Conservation (phyloP, 92 coral and sea anemone species). For the Phenganax marumi region DNA sequence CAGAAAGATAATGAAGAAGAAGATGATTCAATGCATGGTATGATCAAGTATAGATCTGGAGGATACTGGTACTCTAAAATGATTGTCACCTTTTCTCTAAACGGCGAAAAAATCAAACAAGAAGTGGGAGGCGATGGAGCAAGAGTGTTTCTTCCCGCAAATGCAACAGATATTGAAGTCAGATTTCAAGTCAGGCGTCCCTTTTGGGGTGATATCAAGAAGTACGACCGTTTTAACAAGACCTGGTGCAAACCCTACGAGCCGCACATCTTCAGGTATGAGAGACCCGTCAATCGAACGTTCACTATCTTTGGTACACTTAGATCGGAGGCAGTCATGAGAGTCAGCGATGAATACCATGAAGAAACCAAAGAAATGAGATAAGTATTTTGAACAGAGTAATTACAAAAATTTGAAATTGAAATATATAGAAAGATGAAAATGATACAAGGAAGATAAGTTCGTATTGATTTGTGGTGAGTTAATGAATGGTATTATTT, state of each 20-base stretch:
- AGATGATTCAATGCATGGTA: not conserved
- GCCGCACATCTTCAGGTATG: slow-evolving; percentile 56
- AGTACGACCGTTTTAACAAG: slow-evolving; percentile 56
- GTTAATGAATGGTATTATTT: no score
- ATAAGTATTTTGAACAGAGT: not conserved
- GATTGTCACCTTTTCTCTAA: slow-evolving; percentile 33
- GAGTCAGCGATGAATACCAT: slow-evolving; percentile 44
- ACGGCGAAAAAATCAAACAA: not conserved
- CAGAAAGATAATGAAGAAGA: not conserved
- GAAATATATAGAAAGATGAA: no score
- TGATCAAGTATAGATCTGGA: slow-evolving; percentile 43
- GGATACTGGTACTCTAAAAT: slow-evolving; percentile 55
- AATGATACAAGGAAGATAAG: no score
- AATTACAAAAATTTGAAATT: not conserved
- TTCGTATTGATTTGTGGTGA: no score
- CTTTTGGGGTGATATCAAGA: slow-evolving; percentile 55
- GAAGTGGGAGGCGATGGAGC: slow-evolving; percentile 41
- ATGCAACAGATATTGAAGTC: slow-evolving; percentile 39
- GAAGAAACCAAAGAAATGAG: slow-evolving; percentile 53
- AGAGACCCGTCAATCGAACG: slow-evolving; percentile 55
- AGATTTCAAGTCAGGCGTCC: slow-evolving; percentile 14
- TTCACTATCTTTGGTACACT: slow-evolving; percentile 53
- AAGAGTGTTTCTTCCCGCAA: slow-evolving; percentile 31
- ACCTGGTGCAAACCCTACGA: slow-evolving; percentile 47
- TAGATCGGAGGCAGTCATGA: slow-evolving; percentile 55